Evolutionary conservation across 2,888 invertebrate genomes (phyloP), one percentile per base, ranked within the genome.

Genomic region (Lochmaea crataegi): DNA sequence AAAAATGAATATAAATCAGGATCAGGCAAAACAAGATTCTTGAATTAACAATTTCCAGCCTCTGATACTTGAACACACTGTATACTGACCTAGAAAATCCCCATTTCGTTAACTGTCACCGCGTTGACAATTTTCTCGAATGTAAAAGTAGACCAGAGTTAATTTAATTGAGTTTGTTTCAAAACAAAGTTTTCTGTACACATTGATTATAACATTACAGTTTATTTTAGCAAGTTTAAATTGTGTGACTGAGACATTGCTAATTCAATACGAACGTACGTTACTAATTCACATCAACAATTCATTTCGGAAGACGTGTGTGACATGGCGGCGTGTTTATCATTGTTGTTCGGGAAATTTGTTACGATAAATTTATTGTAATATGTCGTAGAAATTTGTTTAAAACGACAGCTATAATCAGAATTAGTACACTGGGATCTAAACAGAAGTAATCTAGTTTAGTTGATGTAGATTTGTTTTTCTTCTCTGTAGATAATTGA

Each of bases 201-300:
- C 22, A 58, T 22, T 32, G 26, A 58, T 58, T 58, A 58, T 26
- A n/a, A 32, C 9, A 58, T 58, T 32, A 22, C 4, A 32, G 58
- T 58, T 58, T 32, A 58, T 32, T 26, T 16, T 9, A 18, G 16
- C 10, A 53, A 16, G 53, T 53, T 48, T 48, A 14, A 14, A 58
- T 58, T 32, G 26, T 32, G 14, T 22, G n/a, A n/a, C 32, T 58
- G 14, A 22, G 58, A 58, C n/a, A 58, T 32, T 26, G 58, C 58
- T 58, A 58, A 58, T 58, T 57, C 26, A 26, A 57, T 57, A 57
- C 14, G 57, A 26, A 5, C 32, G 16, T 32, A 53, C 53, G 16
- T 16, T 53, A 58, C 58, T 58, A 58, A 58, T 58, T 58, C n/a
- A 12, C 58, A 53, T 16, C 16, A 53, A 53, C 53, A 18, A 53